phyloP scores from a whole-genome alignment of 2,888 invertebrate species.

The Drosophila mercatorum region DNA sequence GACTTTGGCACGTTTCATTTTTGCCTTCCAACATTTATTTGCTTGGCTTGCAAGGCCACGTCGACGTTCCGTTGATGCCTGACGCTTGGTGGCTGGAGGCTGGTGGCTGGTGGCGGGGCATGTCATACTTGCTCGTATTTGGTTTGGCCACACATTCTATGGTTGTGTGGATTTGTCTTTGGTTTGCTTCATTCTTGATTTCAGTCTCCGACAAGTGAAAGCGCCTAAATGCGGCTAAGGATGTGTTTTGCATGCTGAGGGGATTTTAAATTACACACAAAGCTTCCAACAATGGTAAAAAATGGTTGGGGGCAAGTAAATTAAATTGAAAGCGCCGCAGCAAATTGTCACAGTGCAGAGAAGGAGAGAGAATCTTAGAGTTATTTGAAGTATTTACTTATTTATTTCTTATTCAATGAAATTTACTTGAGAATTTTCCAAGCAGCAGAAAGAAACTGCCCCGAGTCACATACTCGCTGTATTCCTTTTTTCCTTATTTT shows the following conservation, averaged over 20 bases:
- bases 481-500: constrained; percentile 6
- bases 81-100: constrained; percentile 16
- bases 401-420: constrained; percentile 76
- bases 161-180: constrained; percentile 24
- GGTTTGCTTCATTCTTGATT: constrained; percentile 42
- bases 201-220: constrained; percentile 48
- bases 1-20: constrained; percentile 73
- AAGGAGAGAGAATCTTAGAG: constrained; percentile 29
- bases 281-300: constrained; percentile 16
- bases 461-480: constrained; percentile 41
- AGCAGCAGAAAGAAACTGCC: constrained; percentile 32
- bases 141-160: constrained; percentile 48
- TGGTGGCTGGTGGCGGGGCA: constrained; percentile 24
- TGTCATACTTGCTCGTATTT: constrained; percentile 56
- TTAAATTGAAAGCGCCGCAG: constrained; percentile 45
- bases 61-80: constrained; percentile 25
- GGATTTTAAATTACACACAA: constrained; percentile 46
- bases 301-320: constrained; percentile 13
- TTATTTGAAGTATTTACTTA: constrained; percentile 77
- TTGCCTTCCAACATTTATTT: constrained; percentile 74
- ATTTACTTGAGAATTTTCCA: constrained; percentile 71
- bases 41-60: constrained; percentile 48
- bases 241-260: constrained; percentile 75
- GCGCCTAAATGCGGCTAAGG: constrained; percentile 51
- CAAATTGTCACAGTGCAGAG: constrained; percentile 53